Conservation (phyloP, 2,113 vertebrate species). For the Pionites leucogaster region DNA sequence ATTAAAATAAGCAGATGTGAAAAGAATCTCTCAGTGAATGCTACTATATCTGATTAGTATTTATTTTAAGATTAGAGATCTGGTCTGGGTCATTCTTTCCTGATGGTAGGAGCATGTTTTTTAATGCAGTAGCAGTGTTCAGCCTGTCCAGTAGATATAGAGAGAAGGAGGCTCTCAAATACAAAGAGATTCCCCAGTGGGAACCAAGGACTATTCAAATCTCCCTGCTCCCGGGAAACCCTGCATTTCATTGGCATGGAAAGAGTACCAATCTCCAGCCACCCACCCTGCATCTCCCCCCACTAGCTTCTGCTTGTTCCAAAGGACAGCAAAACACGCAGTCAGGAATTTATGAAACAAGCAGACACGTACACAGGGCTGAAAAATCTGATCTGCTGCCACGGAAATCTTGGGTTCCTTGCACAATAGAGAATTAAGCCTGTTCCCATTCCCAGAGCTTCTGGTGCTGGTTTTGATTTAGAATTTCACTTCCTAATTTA, state of each 20-base stretch:
- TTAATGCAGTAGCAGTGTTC: background rate
- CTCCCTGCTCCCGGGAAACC: background rate
- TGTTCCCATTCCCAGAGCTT: constrained; percentile 54
- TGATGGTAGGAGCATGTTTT: background rate
- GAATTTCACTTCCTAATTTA: constrained; percentile 45
- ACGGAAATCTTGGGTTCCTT: background rate
- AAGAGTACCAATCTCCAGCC: background rate
- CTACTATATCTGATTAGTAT: background rate
- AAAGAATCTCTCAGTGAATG: background rate
- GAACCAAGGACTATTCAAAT: background rate
- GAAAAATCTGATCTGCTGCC: background rate
- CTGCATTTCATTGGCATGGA: background rate
- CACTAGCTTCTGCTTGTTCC: background rate
- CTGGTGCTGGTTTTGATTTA: constrained; percentile 46
- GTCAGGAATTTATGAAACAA: background rate
- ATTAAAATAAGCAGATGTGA: background rate
- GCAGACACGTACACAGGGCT: accelerated
- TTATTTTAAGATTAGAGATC: background rate
- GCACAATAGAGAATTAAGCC: background rate
- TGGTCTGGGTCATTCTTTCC: background rate
- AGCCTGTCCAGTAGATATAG: background rate
- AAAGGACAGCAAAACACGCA: background rate
- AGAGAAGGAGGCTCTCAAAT: background rate
- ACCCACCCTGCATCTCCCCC: background rate
- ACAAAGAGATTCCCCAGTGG: background rate